phyloP scores from a whole-genome alignment of 2,888 invertebrate genomes.

The Campoplex capitator region DNA sequence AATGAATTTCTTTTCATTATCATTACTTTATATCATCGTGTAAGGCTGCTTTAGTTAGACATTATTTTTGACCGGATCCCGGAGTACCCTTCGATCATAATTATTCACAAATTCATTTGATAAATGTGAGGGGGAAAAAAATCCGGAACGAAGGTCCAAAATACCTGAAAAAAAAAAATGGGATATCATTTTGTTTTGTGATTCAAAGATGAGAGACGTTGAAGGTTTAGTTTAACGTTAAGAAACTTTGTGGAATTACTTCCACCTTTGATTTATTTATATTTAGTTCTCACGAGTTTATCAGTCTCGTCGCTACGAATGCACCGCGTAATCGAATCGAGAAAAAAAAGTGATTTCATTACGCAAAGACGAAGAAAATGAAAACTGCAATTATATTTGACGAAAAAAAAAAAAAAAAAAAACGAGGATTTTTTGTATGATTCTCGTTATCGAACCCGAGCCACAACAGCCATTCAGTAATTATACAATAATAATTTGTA shows the following conservation, averaged over 20 bases:
- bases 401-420: neutral
- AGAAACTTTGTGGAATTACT: constrained; percentile 7
- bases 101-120: constrained; percentile 42
- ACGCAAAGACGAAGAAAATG: neutral
- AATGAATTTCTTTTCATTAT: constrained; percentile 19
- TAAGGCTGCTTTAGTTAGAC: constrained; percentile 38
- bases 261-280: neutral
- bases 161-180: neutral
- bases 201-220: neutral
- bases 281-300: neutral
- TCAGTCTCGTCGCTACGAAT: neutral
- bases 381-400: neutral
- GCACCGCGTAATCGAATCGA: neutral
- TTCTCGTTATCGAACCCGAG: neutral
- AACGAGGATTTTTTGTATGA: neutral
- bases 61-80: constrained; percentile 26
- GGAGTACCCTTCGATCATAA: constrained; percentile 34
- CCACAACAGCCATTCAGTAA: constrained; percentile 17
- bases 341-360: neutral
- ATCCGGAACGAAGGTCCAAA: neutral
- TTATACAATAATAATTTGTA: constrained; percentile 15
- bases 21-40: constrained; percentile 15
- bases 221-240: neutral
- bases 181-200: neutral
- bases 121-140: neutral